Conservation (phyloP, 2,797 vertebrate species). For the Thunnus albacares region DNA sequence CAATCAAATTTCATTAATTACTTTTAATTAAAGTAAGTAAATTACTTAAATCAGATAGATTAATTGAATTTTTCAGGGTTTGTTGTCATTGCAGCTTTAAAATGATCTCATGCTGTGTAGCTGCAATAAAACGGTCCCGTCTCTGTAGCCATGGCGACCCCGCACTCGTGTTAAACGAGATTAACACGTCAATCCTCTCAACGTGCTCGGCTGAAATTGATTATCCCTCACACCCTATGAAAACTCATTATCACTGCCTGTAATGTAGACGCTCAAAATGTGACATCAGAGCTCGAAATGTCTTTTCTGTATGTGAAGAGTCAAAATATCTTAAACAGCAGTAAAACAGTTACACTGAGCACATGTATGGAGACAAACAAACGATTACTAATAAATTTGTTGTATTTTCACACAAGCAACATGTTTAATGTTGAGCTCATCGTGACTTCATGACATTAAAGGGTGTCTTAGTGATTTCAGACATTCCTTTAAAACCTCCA, state of each 20-base stretch:
- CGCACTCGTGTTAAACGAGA: neutral
- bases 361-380: neutral
- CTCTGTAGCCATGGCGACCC: neutral
- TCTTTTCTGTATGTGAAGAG: conserved; percentile 27
- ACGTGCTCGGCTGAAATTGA: neutral
- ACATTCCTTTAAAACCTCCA: neutral
- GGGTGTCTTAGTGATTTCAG: neutral
- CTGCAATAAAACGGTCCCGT: neutral
- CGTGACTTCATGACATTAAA: no score
- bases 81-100: neutral
- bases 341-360: neutral
- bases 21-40: no score
- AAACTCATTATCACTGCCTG: conserved; percentile 1
- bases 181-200: no score
- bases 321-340: neutral
- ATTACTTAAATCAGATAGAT: no score
- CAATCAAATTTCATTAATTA: no score
- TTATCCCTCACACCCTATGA: neutral
- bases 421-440: neutral
- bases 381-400: neutral
- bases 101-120: neutral
- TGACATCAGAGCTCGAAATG: conserved; percentile 35
- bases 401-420: neutral
- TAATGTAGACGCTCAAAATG: conserved; percentile 29
- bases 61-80: no score